Base-by-base conservation (phyloP, 2,888 invertebrate species). In the Omphaloscelis lunosa region DNA sequence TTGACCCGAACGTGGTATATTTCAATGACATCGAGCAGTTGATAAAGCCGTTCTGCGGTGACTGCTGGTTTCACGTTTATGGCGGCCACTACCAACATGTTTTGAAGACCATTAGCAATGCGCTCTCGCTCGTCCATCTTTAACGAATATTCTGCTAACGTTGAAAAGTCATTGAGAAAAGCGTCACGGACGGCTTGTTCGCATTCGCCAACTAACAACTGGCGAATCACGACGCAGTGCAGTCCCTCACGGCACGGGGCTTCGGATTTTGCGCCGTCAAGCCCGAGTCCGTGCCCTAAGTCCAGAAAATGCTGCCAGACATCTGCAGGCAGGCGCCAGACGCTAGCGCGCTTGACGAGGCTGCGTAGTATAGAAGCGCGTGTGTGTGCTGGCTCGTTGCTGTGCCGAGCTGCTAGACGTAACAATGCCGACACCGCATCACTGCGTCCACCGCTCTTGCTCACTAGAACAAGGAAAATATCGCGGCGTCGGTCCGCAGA, bases 391-490 rank as follows among this genome's bases (percentile, higher is more conserved):
- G 95, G 92, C 71, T 95, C 95, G 63, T 95, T 95, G 20, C 70
- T 82, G 70, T 94, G 92, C 58, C 86, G 89, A 29, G 88, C 82
- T 17, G 92, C 87, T 0, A 95, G 84, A 59, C 90, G 87, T 61
- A 95, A 76, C 34, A 95, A 79, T 41, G 89, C 86, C 7, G 90
- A 89, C 2, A 95, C 84, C 62, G 90, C 88, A 4, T 91, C 91
- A 11, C 81, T 82, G 41, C 91, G 89, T 0, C 94, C 93, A 6
- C 94, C 95, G 41, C 89, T 94, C 79, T 95, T 96, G 80, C 95
- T 95, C 0, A 95, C 92, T 45, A 96, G 89, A 6, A 95, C 95
- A 4, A 95, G 86, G 75, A 95, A 89, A 84, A 96, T 95, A 72
- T 91, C 93, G 58, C 94, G 91, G 23, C 95, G 88, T 34, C 92